Percentiles rank a stretch among this genome's conserved stretches.
These are phyloP conservation scores for Antrozous pallidus DNA, from an alignment of 2,797 vertebrate genomes.

Conservation along the genomic window DNA sequence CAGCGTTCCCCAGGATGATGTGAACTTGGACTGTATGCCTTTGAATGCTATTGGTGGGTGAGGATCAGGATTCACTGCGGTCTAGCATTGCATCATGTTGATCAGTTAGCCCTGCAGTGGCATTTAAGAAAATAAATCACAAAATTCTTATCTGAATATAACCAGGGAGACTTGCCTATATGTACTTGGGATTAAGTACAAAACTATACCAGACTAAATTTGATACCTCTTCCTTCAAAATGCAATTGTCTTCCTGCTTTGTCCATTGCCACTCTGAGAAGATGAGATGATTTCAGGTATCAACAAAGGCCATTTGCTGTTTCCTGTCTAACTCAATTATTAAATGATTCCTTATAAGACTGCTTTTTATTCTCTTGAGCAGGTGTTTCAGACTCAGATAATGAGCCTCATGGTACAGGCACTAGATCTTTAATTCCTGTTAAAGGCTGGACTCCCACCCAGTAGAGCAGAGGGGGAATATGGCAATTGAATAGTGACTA, in stretches of 20 bases:
- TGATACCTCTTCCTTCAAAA: background rate
- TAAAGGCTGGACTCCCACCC: slow-evolving; percentile 23
- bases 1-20: background rate
- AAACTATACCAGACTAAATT: background rate
- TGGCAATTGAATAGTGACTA: slow-evolving; percentile 37
- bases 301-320: slow-evolving; percentile 13
- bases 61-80: background rate
- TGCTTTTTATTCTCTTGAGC: slow-evolving; percentile 45
- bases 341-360: slow-evolving; percentile 45
- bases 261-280: background rate
- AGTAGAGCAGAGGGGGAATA: background rate
- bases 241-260: background rate
- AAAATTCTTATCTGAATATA: background rate
- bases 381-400: slow-evolving; percentile 55
- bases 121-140: background rate
- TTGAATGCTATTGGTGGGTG: background rate
- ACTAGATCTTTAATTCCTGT: slow-evolving; percentile 44
- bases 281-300: background rate
- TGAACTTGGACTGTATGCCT: background rate
- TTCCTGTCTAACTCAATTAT: slow-evolving; percentile 39
- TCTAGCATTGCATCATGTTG: background rate
- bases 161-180: background rate
- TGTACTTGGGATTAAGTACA: background rate
- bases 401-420: background rate
- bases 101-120: background rate